Conservation (phyloP, 2,113 vertebrate species). For the Amazona vittata region DNA sequence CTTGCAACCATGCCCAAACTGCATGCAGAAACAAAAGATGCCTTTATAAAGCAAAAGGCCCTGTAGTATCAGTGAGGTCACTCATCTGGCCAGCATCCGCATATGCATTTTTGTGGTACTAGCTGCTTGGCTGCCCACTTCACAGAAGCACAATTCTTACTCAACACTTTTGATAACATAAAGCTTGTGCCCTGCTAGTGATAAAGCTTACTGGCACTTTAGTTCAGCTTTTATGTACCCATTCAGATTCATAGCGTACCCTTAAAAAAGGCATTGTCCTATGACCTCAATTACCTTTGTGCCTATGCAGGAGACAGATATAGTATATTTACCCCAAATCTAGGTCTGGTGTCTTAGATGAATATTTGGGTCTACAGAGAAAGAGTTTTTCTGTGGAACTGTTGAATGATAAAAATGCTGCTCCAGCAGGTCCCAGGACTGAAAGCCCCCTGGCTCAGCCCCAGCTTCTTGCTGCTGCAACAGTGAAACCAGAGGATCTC, state of each 20-base stretch:
- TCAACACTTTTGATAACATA: slow-evolving; percentile 2
- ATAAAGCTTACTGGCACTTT: not conserved
- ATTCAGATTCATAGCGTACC: not conserved
- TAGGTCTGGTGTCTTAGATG: not conserved
- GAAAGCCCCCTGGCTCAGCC: not conserved
- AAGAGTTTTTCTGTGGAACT: not conserved
- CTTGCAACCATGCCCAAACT: not conserved
- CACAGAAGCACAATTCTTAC: not conserved
- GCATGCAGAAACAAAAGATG: not conserved
- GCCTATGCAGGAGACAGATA: not conserved
- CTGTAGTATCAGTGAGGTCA: accelerated
- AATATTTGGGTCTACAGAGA: not conserved
- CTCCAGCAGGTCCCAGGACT: accelerated
- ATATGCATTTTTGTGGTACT: not conserved
- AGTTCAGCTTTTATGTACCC: not conserved
- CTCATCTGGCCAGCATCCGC: not conserved
- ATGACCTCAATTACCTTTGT: not conserved
- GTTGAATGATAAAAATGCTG: not conserved
- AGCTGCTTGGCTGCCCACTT: not conserved
- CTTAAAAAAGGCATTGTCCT: not conserved
- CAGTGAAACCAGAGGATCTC: not conserved
- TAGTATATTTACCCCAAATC: not conserved
- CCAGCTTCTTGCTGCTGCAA: not conserved
- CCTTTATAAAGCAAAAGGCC: not conserved
- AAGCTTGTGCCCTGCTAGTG: not conserved